These are phyloP conservation scores for Athalia rosae DNA, from an alignment of 2,888 invertebrate genomes.

Conservation along the genomic window DNA sequence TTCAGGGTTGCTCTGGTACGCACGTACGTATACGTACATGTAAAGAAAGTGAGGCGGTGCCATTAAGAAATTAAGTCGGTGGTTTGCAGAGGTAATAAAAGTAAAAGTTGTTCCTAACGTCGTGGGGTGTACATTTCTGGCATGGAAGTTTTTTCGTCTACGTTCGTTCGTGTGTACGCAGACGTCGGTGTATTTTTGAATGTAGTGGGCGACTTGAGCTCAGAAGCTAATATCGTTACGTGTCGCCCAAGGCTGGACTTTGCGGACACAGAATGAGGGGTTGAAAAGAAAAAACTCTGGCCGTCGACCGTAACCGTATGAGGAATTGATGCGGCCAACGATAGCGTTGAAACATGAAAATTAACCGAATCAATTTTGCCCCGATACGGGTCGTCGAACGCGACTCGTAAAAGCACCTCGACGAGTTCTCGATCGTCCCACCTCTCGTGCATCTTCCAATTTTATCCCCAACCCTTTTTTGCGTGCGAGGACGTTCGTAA, in stretches of 20 bases:
- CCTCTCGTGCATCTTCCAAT: background rate
- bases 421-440: background rate
- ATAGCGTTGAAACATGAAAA: slow-evolving; percentile 4
- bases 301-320: no score
- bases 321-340: background rate
- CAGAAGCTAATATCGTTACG: slow-evolving; percentile 8
- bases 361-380: background rate
- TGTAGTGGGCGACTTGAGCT: background rate
- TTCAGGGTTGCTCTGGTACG: background rate
- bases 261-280: no score
- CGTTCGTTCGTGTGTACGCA: background rate
- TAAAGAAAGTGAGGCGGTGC: slow-evolving; percentile 17
- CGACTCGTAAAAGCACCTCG: background rate
- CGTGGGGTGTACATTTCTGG: background rate
- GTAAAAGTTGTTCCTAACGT: slow-evolving; percentile 25
- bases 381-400: background rate
- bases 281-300: no score
- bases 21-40: no score
- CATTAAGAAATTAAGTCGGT: slow-evolving; percentile 23
- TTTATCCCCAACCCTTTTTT: no score
- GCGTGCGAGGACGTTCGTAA: background rate
- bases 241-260: background rate
- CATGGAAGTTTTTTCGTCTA: background rate
- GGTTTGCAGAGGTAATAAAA: slow-evolving; percentile 33
- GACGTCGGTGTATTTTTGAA: background rate